A percentile compares a stretch with the other conserved stretches of the same genome.
These are phyloP conservation scores for Mionectes olivaceus DNA, from an alignment of 2,797 vertebrate species.

Conservation along the genomic window DNA sequence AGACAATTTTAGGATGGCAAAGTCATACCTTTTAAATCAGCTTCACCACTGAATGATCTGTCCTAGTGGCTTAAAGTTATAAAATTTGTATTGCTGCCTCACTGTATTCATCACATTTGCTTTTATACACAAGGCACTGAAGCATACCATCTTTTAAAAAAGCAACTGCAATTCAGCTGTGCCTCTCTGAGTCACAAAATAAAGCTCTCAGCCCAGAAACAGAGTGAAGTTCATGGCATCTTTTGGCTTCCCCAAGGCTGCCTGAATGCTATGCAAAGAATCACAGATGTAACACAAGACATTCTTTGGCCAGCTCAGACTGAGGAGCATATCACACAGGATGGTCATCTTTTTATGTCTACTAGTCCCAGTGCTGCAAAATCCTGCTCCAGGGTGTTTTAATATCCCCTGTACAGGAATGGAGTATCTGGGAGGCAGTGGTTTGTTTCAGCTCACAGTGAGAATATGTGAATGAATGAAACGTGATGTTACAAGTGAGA, in stretches of 20 bases:
- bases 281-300: background rate
- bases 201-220: background rate
- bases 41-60: constrained; percentile 47
- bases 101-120: constrained; percentile 1
- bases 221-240: background rate
- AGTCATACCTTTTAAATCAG: background rate
- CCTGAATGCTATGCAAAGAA: background rate
- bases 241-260: background rate
- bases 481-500: background rate
- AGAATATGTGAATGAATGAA: too few relatives aligned
- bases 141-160: constrained; percentile 34
- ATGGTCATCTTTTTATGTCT: background rate
- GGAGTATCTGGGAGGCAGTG: background rate
- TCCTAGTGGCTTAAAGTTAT: constrained; percentile 43
- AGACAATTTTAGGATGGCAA: constrained; percentile 3
- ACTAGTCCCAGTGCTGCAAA: background rate
- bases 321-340: background rate
- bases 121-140: constrained; percentile 38
- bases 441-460: background rate
- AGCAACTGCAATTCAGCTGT: background rate
- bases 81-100: constrained; percentile 36
- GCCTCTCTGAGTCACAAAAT: constrained; percentile 1
- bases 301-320: rapidly evolving
- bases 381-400: background rate
- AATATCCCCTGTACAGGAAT: background rate